Evolutionary conservation across 2,113 vertebrate genomes (phyloP).

Genomic region (Dasyprocta punctata): DNA sequence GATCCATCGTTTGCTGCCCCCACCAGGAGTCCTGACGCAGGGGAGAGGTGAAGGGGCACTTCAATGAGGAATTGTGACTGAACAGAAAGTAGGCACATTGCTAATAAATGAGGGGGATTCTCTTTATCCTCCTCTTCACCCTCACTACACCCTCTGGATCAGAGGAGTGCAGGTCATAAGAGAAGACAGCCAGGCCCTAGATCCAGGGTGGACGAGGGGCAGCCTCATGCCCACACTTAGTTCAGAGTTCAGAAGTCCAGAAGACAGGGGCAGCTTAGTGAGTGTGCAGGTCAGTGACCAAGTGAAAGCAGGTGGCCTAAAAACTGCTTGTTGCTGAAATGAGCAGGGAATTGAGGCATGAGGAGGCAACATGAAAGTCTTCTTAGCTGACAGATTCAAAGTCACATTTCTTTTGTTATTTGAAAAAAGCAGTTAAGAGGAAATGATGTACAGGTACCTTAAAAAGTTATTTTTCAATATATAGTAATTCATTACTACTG

Average conservation of each 20-base stretch:
- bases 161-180: no score
- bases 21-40: not conserved
- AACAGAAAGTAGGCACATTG: not conserved
- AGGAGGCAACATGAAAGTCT: not conserved
- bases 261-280: no score
- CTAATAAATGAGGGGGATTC: no score
- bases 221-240: no score
- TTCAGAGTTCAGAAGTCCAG: no score
- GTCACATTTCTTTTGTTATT: not conserved
- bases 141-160: no score
- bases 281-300: not conserved
- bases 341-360: not conserved
- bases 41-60: not conserved
- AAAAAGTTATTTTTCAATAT: conserved; percentile 8
- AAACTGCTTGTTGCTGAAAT: not conserved
- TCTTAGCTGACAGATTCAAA: not conserved
- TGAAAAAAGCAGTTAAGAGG: not conserved
- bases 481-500: not conserved
- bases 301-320: not conserved
- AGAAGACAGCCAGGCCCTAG: no score
- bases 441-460: not conserved
- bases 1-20: not conserved
- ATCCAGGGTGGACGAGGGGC: no score
- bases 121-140: no score
- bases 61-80: not conserved